A percentile compares a stretch with the other conserved stretches of the same genome.
These are phyloP conservation scores for Orthonychiurus folsomi DNA, from an alignment of 2,888 invertebrate genomes.

Conservation along the genomic window DNA sequence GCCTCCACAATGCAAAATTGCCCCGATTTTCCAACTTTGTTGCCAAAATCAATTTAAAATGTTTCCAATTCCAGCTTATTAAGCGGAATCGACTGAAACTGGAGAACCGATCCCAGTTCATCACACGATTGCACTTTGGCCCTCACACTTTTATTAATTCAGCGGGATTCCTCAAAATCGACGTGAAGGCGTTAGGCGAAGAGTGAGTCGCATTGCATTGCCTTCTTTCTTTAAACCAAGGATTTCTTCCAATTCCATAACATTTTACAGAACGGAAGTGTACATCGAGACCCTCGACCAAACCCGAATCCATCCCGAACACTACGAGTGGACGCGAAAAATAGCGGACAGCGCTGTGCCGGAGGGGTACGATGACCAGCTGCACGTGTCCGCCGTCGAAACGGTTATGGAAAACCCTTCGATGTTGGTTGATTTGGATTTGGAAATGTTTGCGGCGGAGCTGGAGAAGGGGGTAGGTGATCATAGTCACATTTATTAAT, in stretches of 20 bases:
- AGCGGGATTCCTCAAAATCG: constrained; percentile 12
- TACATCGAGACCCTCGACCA: constrained; percentile 6
- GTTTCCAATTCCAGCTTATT: too few species aligned
- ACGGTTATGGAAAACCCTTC: background rate
- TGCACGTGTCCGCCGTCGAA: background rate
- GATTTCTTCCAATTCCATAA: background rate
- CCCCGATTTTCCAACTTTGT: too few species aligned
- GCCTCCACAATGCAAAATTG: too few species aligned
- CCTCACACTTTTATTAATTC: constrained; percentile 6
- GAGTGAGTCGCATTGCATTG: background rate
- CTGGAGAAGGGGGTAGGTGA: background rate
- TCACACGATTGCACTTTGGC: background rate
- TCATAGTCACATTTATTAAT: too few species aligned
- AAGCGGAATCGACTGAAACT: background rate
- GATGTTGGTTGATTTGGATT: background rate
- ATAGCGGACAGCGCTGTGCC: background rate
- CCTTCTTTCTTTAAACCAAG: background rate
- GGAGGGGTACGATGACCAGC: background rate
- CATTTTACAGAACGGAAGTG: background rate
- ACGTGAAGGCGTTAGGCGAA: background rate
- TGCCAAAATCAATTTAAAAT: too few species aligned
- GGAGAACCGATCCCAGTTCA: constrained; percentile 6
- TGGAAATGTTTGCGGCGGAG: background rate
- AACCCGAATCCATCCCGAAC: constrained; percentile 10
- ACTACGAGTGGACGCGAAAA: constrained; percentile 5